phyloP scores from a whole-genome alignment of 1,140 invertebrate species.

The Bacillus rossius region DNA sequence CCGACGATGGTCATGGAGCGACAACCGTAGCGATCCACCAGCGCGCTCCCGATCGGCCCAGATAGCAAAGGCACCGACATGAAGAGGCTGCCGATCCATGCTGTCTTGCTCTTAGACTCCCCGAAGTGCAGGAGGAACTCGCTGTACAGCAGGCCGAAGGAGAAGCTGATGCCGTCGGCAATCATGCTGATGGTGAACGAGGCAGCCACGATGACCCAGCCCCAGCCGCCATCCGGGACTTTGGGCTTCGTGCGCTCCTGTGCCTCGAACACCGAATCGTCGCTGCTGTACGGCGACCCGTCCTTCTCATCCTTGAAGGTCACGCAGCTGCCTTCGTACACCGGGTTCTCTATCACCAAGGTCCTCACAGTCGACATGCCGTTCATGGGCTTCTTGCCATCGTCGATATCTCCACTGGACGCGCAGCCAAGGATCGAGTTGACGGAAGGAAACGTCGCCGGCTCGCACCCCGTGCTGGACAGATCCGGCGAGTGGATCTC shows the following conservation, averaged over 20 bases:
- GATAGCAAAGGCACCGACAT: conserved; percentile 82
- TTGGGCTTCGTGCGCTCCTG: neutral
- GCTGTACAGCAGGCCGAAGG: conserved; percentile 84
- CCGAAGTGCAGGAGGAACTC: conserved; percentile 83
- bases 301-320: neutral
- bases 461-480: conserved; percentile 2
- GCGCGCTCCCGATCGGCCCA: conserved; percentile 78
- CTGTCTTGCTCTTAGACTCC: conserved; percentile 73
- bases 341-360: neutral
- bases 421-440: neutral
- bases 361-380: neutral
- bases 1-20: conserved; percentile 14
- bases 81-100: conserved; percentile 84
- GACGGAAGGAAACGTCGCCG: neutral
- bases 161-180: conserved; percentile 94
- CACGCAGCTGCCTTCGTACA: neutral
- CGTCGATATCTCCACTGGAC: too few relatives aligned
- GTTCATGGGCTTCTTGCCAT: neutral
- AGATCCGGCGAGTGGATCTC: neutral
- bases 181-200: conserved; percentile 85
- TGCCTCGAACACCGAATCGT: neutral
- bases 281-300: neutral
- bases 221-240: conserved; percentile 12
- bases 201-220: conserved; percentile 83
- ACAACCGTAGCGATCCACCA: conserved; percentile 62